Percentiles rank a stretch among this genome's conserved stretches.
These are phyloP conservation scores for Heteromurus nitidus DNA, from an alignment of 2,888 invertebrate species.

Conservation along the genomic window DNA sequence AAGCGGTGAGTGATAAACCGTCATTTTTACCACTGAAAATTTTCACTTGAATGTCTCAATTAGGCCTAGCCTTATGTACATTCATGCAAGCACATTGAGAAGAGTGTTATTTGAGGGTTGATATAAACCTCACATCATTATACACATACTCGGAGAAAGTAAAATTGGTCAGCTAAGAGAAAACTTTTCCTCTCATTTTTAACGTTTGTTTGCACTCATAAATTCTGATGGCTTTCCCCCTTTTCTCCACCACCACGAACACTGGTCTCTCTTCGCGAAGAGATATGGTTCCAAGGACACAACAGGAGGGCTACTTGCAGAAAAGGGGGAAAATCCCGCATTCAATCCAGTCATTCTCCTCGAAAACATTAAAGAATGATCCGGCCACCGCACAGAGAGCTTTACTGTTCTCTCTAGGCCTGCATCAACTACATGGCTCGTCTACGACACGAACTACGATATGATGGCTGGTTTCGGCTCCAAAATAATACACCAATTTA, in stretches of 20 bases:
- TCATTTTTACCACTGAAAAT: slow-evolving; percentile 28
- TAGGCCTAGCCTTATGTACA: too few species aligned
- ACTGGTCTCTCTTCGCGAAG: neutral
- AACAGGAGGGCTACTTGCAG: slow-evolving; percentile 48
- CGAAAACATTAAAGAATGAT: slow-evolving; percentile 42
- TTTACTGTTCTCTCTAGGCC: neutral
- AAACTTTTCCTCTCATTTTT: slow-evolving; percentile 53
- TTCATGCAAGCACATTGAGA: too few species aligned
- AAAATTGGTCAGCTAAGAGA: slow-evolving; percentile 39
- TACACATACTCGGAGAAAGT: too few species aligned
- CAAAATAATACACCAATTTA: slow-evolving; percentile 1
- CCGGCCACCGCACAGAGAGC: too few species aligned
- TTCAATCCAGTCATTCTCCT: slow-evolving; percentile 24
- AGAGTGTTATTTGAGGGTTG: too few species aligned
- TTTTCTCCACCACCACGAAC: slow-evolving; percentile 7
- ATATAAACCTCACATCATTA: too few species aligned
- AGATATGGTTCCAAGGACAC: slow-evolving; percentile 39
- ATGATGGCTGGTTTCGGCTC: neutral
- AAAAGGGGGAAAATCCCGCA: slow-evolving; percentile 46
- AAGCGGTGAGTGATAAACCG: neutral
- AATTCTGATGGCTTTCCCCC: slow-evolving; percentile 58
- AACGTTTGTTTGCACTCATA: slow-evolving; percentile 60
- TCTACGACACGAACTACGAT: neutral
- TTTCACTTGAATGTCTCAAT: slow-evolving; percentile 57
- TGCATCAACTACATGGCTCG: slow-evolving; percentile 6